Conservation (phyloP, 2,888 invertebrate genomes). For the Aspidiotus rigidus region DNA sequence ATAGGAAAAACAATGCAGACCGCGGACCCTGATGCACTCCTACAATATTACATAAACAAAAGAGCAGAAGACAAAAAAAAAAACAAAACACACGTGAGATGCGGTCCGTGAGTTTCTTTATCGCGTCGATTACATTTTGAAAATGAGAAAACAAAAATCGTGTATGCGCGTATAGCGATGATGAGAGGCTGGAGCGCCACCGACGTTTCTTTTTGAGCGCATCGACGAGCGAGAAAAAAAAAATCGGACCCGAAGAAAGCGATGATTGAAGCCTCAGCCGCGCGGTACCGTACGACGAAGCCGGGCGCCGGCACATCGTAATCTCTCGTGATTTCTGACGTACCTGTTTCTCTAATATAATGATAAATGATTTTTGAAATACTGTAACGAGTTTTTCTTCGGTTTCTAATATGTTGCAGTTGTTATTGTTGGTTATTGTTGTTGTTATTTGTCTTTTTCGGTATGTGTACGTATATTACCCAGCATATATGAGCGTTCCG, state of each 20-base stretch:
- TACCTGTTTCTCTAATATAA: constrained; percentile 19
- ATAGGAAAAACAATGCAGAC: not conserved
- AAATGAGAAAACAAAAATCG: not conserved
- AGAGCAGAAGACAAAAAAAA: not conserved
- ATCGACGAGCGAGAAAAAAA: not conserved
- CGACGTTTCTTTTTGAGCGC: not conserved
- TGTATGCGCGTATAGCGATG: not conserved
- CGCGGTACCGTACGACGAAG: too few relatives aligned
- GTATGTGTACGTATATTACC: not conserved
- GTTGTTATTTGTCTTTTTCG: constrained; percentile 28
- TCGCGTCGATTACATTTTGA: not conserved
- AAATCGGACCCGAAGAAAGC: not conserved
- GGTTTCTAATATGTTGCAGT: constrained; percentile 28
- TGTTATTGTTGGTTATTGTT: constrained; percentile 29
- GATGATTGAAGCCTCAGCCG: not conserved
- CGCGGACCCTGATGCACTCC: not conserved
- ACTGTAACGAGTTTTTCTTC: constrained; percentile 23
- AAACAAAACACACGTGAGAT: not conserved
- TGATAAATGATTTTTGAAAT: constrained; percentile 31
- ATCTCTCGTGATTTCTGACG: constrained; percentile 3
- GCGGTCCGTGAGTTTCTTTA: not conserved
- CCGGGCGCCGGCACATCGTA: not conserved
- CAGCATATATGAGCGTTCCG: not conserved
- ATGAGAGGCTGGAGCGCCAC: not conserved
- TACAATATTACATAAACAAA: not conserved